These are phyloP conservation scores for Lycophotia porphyrea DNA, from an alignment of 2,888 invertebrate genomes.

Conservation along the genomic window DNA sequence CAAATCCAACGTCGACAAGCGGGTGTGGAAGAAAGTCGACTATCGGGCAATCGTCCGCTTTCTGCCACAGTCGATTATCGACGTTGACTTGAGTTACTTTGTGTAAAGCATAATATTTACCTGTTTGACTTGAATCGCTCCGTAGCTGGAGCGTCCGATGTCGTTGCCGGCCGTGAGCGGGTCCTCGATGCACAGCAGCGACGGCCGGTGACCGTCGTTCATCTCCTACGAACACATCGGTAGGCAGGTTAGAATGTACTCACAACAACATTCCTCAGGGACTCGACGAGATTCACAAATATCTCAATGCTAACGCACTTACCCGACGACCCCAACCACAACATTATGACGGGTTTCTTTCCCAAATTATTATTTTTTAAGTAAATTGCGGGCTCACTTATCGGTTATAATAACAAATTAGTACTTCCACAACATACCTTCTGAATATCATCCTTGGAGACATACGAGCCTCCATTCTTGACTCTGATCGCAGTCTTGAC, in stretches of 20 bases:
- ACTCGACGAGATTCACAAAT: neutral
- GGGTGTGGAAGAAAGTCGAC: no score
- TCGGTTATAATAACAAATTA: neutral
- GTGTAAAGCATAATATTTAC: constrained; percentile 59
- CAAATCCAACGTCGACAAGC: neutral
- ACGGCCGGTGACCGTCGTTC: constrained; percentile 98
- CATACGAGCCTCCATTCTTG: constrained; percentile 97
- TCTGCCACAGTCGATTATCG: neutral
- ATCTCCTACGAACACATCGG: constrained; percentile 91
- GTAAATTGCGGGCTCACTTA: no score
- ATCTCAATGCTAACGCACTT: no score
- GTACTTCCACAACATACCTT: constrained; percentile 73
- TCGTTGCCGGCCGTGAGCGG: constrained; percentile 99
- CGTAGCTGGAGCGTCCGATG: constrained; percentile 99
- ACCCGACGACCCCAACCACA: no score
- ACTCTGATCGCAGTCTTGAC: constrained; percentile 98
- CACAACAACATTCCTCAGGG: neutral
- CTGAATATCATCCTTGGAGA: constrained; percentile 98
- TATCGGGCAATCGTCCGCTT: no score
- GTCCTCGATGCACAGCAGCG: constrained; percentile 99
- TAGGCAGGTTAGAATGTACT: neutral
- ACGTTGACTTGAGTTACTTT: neutral
- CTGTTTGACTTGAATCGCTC: constrained; percentile 94
- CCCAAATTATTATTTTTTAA: no score
- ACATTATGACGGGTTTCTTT: no score